Evolutionary conservation across 2,888 invertebrate species (phyloP), one percentile per base, ranked within the genome.

Genomic region (Onchidella celtica): DNA sequence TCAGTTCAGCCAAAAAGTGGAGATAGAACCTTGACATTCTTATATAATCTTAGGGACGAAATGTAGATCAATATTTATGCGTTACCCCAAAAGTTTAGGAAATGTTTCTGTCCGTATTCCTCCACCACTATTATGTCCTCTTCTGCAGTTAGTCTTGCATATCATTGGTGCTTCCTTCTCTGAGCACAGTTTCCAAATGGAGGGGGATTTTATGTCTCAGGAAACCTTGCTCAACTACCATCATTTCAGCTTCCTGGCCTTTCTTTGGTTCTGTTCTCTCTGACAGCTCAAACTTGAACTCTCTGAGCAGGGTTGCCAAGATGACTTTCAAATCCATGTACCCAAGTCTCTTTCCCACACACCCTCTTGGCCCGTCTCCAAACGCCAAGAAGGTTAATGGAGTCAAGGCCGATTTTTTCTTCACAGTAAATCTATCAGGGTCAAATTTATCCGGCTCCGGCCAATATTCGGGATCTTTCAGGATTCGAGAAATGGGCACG

Each of bases 381-480:
- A 61, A 61, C 11, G 27, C 11, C 61, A 61, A n/a, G 61, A 61
- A 61, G 14, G 6, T n/a, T n/a, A 61, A 6, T 11, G 47, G 17
- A 11, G 6, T 17, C 47, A 47, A 17, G 17, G 6, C 47, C 6
- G 47, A 47, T 17, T 47, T 47, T 6, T 17, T 47, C 17, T 61
- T n/a, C 27, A n/a, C 14, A 4, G 11, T n/a, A 61, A 61, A 61
- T 6, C 61, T 9, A n/a, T 61, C 61, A 14, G 61, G 61, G n/a
- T 61, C 27, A 61, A 61, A 61, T 27, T 61, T 61, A 6, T 61
- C 61, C n/a, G 61, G 61, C n/a, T 61, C 61, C 4, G 61, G 27
- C 61, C 61, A 61, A n/a, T 61, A 61, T n/a, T 61, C 61, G 61
- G 61, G 61, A 27, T 61, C 61, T 24, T 27, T 21, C 21, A 61